A percentile compares a stretch with the other conserved stretches of the same genome.
phyloP scores from a whole-genome alignment of 1,140 invertebrate genomes.

The Solenopsis invicta region DNA sequence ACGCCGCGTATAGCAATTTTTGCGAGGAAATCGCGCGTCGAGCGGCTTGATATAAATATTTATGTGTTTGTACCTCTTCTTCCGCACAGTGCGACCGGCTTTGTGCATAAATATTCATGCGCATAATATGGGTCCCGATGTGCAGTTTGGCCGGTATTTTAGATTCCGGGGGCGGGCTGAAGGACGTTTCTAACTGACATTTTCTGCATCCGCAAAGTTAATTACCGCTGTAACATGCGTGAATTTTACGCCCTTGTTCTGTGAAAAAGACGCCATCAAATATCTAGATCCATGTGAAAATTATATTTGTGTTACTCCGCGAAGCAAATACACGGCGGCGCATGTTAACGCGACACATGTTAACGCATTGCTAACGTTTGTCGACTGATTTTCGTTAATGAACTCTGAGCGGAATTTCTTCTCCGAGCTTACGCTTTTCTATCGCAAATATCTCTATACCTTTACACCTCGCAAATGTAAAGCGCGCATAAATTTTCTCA shows the following conservation, averaged over 20 bases:
- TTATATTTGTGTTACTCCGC: background rate
- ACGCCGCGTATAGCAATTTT: conserved; percentile 59
- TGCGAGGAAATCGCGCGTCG: conserved; percentile 63
- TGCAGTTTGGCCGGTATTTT: conserved; percentile 53
- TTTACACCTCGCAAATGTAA: conserved; percentile 30
- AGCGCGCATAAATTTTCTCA: conserved; percentile 8
- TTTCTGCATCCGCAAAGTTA: conserved; percentile 35
- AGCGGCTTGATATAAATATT: conserved; percentile 63
- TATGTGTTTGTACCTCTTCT: conserved; percentile 63
- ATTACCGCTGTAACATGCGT: conserved; percentile 32
- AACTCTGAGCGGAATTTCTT: background rate
- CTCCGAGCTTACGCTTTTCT: background rate
- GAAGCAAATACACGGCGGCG: background rate
- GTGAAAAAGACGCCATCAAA: background rate
- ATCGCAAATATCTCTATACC: conserved; percentile 16
- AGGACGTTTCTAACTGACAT: conserved; percentile 44
- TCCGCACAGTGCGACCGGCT: conserved; percentile 47
- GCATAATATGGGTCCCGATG: conserved; percentile 57
- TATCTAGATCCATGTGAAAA: background rate
- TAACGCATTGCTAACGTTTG: background rate
- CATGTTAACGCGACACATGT: background rate
- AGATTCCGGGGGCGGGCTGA: conserved; percentile 12
- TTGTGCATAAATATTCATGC: conserved; percentile 65
- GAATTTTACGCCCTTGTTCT: background rate
- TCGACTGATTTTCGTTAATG: background rate